Percentiles rank a stretch among this genome's conserved stretches.
Evolutionary conservation across 1,140 invertebrate genomes (phyloP).

Genomic region (Diabrotica virgifera): DNA sequence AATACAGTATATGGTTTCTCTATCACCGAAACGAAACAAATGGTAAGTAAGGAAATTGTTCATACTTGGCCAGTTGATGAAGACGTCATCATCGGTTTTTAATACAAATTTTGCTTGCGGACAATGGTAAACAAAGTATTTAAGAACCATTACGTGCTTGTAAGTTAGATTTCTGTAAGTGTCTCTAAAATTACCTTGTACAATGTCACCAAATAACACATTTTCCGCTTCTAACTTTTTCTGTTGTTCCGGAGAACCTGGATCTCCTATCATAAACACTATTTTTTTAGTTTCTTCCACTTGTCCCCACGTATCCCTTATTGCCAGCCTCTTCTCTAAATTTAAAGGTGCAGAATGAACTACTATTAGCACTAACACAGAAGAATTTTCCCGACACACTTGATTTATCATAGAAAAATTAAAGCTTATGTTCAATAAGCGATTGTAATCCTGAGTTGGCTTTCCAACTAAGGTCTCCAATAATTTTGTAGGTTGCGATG

Average conservation of each 20-base stretch:
- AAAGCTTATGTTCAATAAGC: constrained; percentile 8
- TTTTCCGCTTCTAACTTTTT: constrained; percentile 58
- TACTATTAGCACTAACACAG: constrained; percentile 58
- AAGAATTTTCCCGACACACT: not conserved
- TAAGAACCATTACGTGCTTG: constrained; percentile 79
- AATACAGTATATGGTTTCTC: constrained; percentile 55
- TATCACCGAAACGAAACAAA: constrained; percentile 52
- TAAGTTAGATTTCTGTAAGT: constrained; percentile 82
- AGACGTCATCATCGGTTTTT: constrained; percentile 77
- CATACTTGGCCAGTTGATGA: constrained; percentile 67
- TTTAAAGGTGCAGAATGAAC: constrained; percentile 67
- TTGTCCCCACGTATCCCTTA: constrained; percentile 69
- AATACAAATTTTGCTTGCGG: constrained; percentile 65
- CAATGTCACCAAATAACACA: constrained; percentile 61
- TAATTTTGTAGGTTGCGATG: too few species aligned
- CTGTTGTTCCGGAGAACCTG: constrained; percentile 48
- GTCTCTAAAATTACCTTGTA: constrained; percentile 77
- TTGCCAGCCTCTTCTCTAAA: constrained; percentile 55
- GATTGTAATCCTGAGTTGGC: not conserved
- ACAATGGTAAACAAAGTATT: constrained; percentile 72
- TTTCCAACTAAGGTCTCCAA: too few species aligned
- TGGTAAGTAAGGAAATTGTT: constrained; percentile 55
- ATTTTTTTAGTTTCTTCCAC: constrained; percentile 40
- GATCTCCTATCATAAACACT: constrained; percentile 68
- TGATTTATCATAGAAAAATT: constrained; percentile 15